phyloP scores from a whole-genome alignment of 2,797 vertebrate species.

The Carduelis carduelis region DNA sequence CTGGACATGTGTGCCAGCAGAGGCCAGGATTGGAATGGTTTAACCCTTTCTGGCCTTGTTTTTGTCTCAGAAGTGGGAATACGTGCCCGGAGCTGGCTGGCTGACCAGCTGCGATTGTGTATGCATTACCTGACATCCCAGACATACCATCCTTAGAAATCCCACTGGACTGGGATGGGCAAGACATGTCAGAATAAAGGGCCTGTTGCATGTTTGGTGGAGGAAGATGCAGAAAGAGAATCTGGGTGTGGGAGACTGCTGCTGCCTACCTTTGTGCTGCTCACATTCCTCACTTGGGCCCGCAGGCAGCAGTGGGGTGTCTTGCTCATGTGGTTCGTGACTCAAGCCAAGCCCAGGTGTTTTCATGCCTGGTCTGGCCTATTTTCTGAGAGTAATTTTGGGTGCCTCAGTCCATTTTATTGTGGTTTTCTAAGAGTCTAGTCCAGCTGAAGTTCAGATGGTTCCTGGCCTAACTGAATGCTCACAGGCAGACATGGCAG shows the following conservation, averaged over 20 bases:
- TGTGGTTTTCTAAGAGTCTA: conserved; percentile 48
- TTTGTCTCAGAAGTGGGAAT: background rate
- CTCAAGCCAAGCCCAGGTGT: conserved; percentile 50
- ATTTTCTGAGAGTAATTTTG: conserved; percentile 38
- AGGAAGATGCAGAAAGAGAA: background rate
- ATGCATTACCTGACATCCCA: fast-evolving
- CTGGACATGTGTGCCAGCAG: fast-evolving
- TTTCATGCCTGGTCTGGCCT: conserved; percentile 50
- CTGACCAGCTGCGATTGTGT: background rate
- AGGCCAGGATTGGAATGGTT: background rate
- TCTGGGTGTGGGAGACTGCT: background rate
- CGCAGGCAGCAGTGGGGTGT: background rate
- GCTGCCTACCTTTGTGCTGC: background rate
- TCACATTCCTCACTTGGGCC: conserved; percentile 3
- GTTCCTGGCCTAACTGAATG: background rate
- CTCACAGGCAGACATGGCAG: background rate
- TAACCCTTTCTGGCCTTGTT: background rate
- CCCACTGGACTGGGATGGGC: background rate
- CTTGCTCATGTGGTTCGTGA: conserved; percentile 18
- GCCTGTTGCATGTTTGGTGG: background rate
- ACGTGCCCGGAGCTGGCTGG: fast-evolving
- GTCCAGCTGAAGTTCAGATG: background rate
- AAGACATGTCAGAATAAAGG: background rate
- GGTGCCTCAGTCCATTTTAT: conserved; percentile 35
- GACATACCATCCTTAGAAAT: background rate